Evolutionary conservation across 2,113 vertebrate genomes (phyloP), one percentile per base, ranked within the genome.

Genomic region (Chaetura pelagica): DNA sequence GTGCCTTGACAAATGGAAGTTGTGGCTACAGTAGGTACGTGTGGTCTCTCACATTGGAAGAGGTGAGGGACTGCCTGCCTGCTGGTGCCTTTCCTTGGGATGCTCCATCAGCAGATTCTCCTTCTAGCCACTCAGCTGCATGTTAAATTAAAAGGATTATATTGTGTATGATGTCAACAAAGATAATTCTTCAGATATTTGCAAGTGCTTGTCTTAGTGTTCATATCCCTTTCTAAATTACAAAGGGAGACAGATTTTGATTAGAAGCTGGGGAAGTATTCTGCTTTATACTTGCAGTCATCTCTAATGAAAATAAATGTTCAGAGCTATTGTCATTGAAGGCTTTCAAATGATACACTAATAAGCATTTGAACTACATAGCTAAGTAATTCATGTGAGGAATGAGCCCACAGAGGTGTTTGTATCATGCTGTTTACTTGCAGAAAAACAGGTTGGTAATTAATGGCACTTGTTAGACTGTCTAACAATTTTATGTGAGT

Each of bases 321-420:
- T 93, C 44, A 26, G 91, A 61, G 40, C 32, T 71, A 68, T 89
- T 94, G 88, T 83, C 88, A 92, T 55, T 74, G 72, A 66, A 84
- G 78, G 66, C 66, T 90, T 78, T 87, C 76, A 78, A 27, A 35
- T 34, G 64, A 46, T 63, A 59, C 64, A 30, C 76, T 87, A 94
- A 92, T 71, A 92, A 94, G 90, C 68, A n/a, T 80, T 96, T 92
- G 78, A 68, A 26, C 75, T 87, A 3, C 48, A 27, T 80, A 87
- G 92, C 87, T 42, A 26, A 64, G 71, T 94, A 84, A 89, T 77
- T 88, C 46, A 7, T 38, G 20, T 30, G 77, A 79, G 91, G 81
- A 87, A 84, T 75, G 84, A 89, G 57, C 73, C 78, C 51, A 7
- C 15, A 24, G 75, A 84, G 87, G 59, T 76, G 74, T 75, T 62